Conservation (phyloP, 2,888 invertebrate genomes). For the Anarsia innoxiella region DNA sequence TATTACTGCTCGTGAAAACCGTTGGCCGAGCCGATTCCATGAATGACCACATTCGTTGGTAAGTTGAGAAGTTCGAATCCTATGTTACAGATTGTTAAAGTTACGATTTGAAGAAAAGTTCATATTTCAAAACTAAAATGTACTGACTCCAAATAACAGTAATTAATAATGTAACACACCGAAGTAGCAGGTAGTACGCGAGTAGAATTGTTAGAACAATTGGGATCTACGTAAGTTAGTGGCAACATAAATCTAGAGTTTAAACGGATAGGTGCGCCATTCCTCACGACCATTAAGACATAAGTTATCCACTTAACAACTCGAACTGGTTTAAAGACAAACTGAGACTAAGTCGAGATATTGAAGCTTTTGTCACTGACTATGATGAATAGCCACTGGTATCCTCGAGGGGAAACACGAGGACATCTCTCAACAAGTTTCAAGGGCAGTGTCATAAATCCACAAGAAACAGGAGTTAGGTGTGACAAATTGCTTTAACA, state of each 20-base stretch:
- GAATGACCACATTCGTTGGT: slow-evolving; percentile 96
- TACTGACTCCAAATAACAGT: background rate
- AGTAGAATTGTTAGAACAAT: too few species aligned
- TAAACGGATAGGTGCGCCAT: slow-evolving; percentile 2
- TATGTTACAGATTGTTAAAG: slow-evolving; percentile 42
- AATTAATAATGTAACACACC: too few species aligned
- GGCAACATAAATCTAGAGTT: background rate
- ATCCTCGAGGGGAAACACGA: slow-evolving; percentile 7
- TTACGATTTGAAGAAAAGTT: background rate
- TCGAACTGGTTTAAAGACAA: slow-evolving; percentile 4
- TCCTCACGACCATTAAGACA: slow-evolving; percentile 5
- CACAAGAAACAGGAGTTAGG: slow-evolving; percentile 1
- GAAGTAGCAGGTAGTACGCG: too few species aligned
- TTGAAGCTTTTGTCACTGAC: slow-evolving; percentile 10
- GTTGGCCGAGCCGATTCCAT: slow-evolving; percentile 93
- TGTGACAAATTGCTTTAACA: slow-evolving; percentile 4
- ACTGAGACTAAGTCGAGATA: slow-evolving; percentile 7
- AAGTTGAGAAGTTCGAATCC: slow-evolving; percentile 95
- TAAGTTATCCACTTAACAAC: slow-evolving; percentile 5
- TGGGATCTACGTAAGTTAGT: too few species aligned
- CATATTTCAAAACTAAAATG: background rate
- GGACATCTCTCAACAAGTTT: slow-evolving; percentile 5
- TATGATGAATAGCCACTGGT: slow-evolving; percentile 6
- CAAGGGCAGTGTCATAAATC: slow-evolving; percentile 6
- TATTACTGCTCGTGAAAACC: slow-evolving; percentile 89